phyloP scores from a whole-genome alignment of 2,797 vertebrate species.

The Coracias cyanogaster region DNA sequence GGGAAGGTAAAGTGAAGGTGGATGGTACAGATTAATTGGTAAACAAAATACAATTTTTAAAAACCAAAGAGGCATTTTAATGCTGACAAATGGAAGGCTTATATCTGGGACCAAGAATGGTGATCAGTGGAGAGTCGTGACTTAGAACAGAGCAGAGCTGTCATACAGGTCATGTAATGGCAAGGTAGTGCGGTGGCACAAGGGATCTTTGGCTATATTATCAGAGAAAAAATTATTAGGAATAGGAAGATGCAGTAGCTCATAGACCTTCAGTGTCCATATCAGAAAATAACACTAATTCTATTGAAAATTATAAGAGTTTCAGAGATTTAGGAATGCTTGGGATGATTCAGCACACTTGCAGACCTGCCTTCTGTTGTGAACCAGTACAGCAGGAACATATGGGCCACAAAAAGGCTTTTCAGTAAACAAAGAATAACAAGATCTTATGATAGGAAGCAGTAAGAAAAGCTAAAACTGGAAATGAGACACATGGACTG shows the following conservation, averaged over 20 bases:
- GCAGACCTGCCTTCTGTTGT: not conserved
- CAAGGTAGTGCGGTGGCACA: not conserved
- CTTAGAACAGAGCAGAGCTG: not conserved
- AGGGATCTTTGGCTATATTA: not conserved
- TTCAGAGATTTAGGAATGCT: not conserved
- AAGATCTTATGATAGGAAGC: not conserved
- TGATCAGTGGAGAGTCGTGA: not conserved
- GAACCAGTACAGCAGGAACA: not conserved
- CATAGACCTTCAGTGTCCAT: not conserved
- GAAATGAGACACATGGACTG: not conserved
- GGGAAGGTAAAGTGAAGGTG: not conserved
- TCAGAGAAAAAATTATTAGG: not conserved
- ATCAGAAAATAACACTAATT: not conserved
- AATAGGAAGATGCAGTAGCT: not conserved
- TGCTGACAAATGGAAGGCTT: not conserved
- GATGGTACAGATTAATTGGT: not conserved
- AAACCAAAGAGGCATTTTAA: not conserved
- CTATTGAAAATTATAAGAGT: fast-evolving
- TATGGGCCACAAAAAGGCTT: slow-evolving; percentile 3
- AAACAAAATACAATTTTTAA: not conserved
- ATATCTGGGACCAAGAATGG: not conserved
- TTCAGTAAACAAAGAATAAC: not conserved
- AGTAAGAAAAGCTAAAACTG: not conserved
- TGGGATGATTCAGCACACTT: fast-evolving
- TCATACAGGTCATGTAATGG: not conserved